A percentile compares a stretch with the other conserved stretches of the same genome.
Evolutionary conservation across 2,888 invertebrate species (phyloP).

Genomic region (Pardosa pseudoannulata): DNA sequence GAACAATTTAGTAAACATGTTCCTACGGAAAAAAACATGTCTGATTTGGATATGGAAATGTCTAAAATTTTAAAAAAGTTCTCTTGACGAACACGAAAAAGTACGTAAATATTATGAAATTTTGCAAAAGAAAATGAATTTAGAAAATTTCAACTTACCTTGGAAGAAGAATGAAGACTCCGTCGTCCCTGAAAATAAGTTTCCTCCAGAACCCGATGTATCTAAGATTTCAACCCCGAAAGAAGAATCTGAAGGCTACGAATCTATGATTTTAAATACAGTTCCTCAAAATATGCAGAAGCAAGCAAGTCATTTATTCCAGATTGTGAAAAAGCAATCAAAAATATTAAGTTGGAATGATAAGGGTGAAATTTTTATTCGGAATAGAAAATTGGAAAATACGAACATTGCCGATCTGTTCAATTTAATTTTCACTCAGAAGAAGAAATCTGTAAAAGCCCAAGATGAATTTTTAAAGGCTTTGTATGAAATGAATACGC

Average conservation of each 20-base stretch:
- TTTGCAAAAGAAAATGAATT: not conserved
- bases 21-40: not conserved
- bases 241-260: not conserved
- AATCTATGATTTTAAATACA: not conserved
- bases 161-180: not conserved
- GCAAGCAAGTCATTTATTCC: not conserved
- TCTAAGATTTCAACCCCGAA: not conserved
- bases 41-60: conserved; percentile 1
- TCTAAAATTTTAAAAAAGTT: not conserved
- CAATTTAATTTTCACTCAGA: not conserved
- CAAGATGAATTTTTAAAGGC: conserved; percentile 7
- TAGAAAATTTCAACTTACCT: not conserved
- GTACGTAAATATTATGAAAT: not conserved
- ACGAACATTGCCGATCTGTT: conserved; percentile 4
- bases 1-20: not conserved
- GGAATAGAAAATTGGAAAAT: not conserved
- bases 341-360: not conserved
- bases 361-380: not conserved
- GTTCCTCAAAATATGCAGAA: not conserved
- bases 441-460: not conserved
- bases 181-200: not conserved
- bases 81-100: not conserved
- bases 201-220: not conserved
- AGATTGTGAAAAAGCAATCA: not conserved
- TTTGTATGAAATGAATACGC: not conserved